Percentiles rank a stretch among this genome's conserved stretches.
These are phyloP conservation scores for Anastatus disparis DNA, from an alignment of 1,140 invertebrate genomes.

Conservation along the genomic window DNA sequence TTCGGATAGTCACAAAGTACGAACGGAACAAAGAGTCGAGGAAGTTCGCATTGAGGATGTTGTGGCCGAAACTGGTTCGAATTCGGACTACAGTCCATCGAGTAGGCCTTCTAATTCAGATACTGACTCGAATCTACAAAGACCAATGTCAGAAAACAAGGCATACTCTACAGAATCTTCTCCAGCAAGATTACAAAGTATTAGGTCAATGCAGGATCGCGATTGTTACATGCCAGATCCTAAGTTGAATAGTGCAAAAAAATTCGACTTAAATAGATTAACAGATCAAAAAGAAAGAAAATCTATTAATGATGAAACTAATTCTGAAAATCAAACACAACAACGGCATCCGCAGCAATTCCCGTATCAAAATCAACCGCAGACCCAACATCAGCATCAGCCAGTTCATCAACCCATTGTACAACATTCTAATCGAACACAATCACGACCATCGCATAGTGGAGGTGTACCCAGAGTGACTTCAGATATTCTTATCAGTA, in stretches of 20 bases:
- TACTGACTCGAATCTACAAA: conserved; percentile 40
- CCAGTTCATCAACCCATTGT: conserved; percentile 32
- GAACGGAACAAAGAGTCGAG: conserved; percentile 62
- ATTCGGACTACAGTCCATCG: conserved; percentile 56
- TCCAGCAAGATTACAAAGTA: neutral
- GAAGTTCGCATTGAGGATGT: conserved; percentile 63
- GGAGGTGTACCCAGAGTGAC: conserved; percentile 3
- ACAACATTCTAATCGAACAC: neutral
- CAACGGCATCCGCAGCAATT: conserved; percentile 54
- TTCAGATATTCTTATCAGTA: conserved; percentile 38
- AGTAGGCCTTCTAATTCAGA: conserved; percentile 54
- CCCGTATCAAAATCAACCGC: conserved; percentile 47
- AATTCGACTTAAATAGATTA: conserved; percentile 44
- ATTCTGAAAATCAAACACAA: conserved; percentile 52
- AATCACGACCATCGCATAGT: neutral
- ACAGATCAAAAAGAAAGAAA: conserved; percentile 43
- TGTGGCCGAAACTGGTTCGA: conserved; percentile 59
- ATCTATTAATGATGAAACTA: conserved; percentile 49
- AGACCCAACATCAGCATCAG: conserved; percentile 47
- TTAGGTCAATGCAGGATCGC: conserved; percentile 1
- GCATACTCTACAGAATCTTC: conserved; percentile 18
- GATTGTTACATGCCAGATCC: conserved; percentile 13
- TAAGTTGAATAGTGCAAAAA: neutral
- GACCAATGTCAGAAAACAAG: conserved; percentile 15
- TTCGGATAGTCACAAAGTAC: conserved; percentile 57